phyloP scores from a whole-genome alignment of 1,140 invertebrate species.

The Goniozus legneri region DNA sequence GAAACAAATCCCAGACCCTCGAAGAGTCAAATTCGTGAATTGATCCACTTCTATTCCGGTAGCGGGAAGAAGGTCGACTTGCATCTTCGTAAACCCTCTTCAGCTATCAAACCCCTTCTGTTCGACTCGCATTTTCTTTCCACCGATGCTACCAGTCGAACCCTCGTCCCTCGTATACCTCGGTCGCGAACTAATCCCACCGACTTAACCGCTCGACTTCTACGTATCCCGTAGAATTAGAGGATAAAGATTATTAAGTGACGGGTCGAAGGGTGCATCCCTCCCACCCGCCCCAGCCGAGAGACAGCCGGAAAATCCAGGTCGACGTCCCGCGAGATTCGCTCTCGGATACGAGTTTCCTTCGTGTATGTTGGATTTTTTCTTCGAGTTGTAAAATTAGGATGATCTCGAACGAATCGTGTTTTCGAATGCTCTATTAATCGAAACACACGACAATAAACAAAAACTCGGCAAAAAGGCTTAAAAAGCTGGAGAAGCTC shows the following conservation, averaged over 20 bases:
- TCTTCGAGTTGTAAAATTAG: background rate
- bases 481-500: no score
- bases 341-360: background rate
- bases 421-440: no score
- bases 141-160: background rate
- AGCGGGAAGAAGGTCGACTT: no score
- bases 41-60: no score
- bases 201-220: slow-evolving; percentile 34
- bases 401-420: no score
- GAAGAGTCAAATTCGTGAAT: no score
- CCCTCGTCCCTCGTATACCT: slow-evolving; percentile 21
- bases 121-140: no score
- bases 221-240: slow-evolving; percentile 29
- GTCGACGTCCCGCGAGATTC: slow-evolving; percentile 22
- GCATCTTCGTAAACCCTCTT: no score
- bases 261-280: slow-evolving; percentile 24
- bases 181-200: slow-evolving; percentile 27
- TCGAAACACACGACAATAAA: no score
- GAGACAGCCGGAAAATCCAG: slow-evolving; percentile 28
- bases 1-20: no score
- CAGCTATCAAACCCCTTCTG: no score
- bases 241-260: slow-evolving; percentile 43
- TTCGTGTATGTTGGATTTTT: slow-evolving; percentile 6
- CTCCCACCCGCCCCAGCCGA: slow-evolving; percentile 15
- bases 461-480: no score